These are phyloP conservation scores for Adelognathus sp. DNA, from an alignment of 2,888 invertebrate genomes.

Conservation along the genomic window DNA sequence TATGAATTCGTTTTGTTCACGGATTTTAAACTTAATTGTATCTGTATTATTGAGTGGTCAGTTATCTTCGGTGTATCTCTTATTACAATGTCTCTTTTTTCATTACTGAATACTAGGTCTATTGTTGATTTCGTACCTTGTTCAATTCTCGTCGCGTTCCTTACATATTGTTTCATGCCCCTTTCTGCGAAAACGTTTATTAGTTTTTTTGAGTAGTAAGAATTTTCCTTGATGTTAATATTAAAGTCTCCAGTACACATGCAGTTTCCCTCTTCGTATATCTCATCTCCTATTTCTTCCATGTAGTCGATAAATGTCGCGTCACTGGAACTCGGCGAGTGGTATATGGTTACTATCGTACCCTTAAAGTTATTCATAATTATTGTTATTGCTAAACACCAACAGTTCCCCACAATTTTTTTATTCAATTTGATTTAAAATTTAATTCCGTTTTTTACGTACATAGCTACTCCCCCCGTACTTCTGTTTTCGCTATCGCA, in stretches of 20 bases:
- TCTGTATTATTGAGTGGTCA: neutral
- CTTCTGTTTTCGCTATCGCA: constrained; percentile 35
- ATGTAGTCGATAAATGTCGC: neutral
- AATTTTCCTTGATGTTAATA: neutral
- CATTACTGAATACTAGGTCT: neutral
- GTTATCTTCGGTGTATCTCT: neutral
- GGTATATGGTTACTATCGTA: neutral
- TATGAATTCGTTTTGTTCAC: neutral
- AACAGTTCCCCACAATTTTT: constrained; percentile 1
- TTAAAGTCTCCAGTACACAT: constrained; percentile 19
- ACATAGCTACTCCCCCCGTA: constrained; percentile 43
- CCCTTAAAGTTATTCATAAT: neutral
- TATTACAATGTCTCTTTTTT: neutral
- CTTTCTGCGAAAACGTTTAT: neutral
- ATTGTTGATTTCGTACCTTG: neutral
- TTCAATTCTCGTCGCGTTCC: neutral
- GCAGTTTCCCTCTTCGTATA: neutral
- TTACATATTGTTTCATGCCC: constrained; percentile 14
- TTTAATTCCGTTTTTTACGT: constrained; percentile 11
- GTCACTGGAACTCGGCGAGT: constrained; percentile 6
- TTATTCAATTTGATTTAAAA: neutral
- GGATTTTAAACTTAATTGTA: neutral
- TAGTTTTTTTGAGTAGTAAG: constrained; percentile 3
- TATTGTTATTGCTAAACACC: neutral
- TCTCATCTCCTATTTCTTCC: neutral